phyloP scores from a whole-genome alignment of 2,797 vertebrate species.

The Sebastes hubbsi region DNA sequence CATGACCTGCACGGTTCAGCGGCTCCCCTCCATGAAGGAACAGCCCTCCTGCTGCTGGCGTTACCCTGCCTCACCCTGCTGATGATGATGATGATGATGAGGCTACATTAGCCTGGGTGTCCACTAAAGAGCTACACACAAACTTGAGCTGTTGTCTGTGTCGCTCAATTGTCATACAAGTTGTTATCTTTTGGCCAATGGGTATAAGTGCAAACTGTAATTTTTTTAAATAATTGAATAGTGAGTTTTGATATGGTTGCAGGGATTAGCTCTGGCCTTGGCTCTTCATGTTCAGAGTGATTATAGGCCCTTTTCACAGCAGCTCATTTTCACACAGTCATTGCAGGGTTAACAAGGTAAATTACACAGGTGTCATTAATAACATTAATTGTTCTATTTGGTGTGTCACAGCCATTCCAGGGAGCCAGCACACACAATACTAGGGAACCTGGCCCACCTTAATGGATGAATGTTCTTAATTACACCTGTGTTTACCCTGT shows the following conservation, averaged over 20 bases:
- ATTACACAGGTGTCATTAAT: too few species aligned
- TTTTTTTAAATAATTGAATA: neutral
- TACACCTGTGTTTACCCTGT: too few species aligned
- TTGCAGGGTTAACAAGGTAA: too few species aligned
- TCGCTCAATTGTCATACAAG: neutral
- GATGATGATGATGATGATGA: constrained; percentile 51
- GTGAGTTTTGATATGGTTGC: neutral
- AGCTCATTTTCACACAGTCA: too few species aligned
- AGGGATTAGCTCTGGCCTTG: neutral
- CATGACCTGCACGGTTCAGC: constrained; percentile 71
- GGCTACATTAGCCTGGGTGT: constrained; percentile 11
- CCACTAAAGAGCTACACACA: neutral
- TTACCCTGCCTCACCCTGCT: constrained; percentile 55
- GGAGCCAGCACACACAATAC: too few species aligned
- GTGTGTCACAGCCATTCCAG: too few species aligned
- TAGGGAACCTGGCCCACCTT: too few species aligned
- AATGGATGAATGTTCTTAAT: too few species aligned
- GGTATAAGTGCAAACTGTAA: neutral
- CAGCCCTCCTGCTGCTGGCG: constrained; percentile 34
- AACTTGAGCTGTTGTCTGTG: neutral
- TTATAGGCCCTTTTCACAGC: constrained; percentile 14
- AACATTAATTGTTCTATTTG: too few species aligned
- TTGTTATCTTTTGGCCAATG: neutral
- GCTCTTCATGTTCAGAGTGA: constrained; percentile 11
- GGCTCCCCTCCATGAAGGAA: constrained; percentile 2